Conservation (phyloP, 2,797 vertebrate species). For the Coendou prehensilis region DNA sequence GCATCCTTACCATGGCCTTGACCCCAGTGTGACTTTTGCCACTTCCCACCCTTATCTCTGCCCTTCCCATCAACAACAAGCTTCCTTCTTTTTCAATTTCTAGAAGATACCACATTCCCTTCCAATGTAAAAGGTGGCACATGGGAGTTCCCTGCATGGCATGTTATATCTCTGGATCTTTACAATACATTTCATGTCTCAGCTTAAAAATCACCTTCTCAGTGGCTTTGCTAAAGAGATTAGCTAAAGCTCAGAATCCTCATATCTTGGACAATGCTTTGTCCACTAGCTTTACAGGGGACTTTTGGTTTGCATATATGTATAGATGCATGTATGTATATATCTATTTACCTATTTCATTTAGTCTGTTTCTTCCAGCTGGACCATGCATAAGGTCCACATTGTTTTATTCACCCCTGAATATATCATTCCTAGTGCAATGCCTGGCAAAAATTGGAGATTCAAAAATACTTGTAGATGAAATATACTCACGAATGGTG, state of each 20-base stretch:
- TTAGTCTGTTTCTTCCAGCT: not conserved
- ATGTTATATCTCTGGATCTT: not conserved
- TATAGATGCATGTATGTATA: no score
- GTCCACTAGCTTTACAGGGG: not conserved
- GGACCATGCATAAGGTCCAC: no score
- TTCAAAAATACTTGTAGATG: not conserved
- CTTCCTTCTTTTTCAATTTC: not conserved
- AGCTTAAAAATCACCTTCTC: not conserved
- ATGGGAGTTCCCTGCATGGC: no score
- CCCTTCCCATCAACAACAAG: not conserved
- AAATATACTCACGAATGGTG: not conserved
- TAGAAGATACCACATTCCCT: not conserved
- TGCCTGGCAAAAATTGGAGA: not conserved
- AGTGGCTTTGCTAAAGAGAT: not conserved
- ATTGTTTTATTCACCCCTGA: not conserved
- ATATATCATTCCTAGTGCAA: not conserved
- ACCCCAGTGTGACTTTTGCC: fast-evolving
- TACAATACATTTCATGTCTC: not conserved
- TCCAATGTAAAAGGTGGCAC: not conserved
- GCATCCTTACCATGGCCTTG: fast-evolving
- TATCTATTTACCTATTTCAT: not conserved
- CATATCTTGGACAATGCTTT: not conserved
- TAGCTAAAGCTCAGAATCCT: not conserved
- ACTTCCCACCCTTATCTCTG: no score
- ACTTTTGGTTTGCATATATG: not conserved